Evolutionary conservation across 2,888 invertebrate species (phyloP), one percentile per base, ranked within the genome.

Genomic region (Acanthococcus lagerstroemiae): DNA sequence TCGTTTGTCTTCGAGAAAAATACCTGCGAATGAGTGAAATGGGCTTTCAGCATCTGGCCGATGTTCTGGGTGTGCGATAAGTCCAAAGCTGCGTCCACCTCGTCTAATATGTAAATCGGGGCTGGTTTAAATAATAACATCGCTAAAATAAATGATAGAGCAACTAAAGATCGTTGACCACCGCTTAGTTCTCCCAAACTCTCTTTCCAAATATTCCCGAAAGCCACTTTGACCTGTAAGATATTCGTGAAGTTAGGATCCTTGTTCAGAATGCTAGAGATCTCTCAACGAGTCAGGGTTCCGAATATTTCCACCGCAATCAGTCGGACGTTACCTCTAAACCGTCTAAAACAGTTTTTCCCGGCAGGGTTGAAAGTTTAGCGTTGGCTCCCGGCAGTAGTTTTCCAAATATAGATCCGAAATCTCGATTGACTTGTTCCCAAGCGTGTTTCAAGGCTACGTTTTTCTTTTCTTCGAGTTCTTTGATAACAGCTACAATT

Each of bases 1-100:
- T 9, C 48, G 48, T 17, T 19, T 17, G n/a, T 46, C n/a, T n/a
- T n/a, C 22, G 27, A 21, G 26, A 58, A 45, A 50, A 37, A 72
- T 75, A 87, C 87, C 82, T 89, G 90, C 25, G 95, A 94, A 74
- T 86, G 85, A 70, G 84, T 87, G 75, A 96, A 96, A 77, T 95
- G 93, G 15, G 82, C 80, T 74, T 88, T 88, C 55, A 99, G 81
- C 94, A 99, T 96, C 72, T 84, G 83, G 3, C 97, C 97, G 74
- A 99, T 97, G 78, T 99, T 99, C 79, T 97, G 96, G 12, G 99
- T 99, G 77, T 99, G 99, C 5, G 92, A 93, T 70, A 96, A 83
- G 80, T 99, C 99, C 25, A 99, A 81, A 7, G 97, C 99, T 0
- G 99, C 96, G 77, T 99, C 99, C 58, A 99, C 95, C 80, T 99